Percentiles rank a stretch among this genome's conserved stretches.
Evolutionary conservation across 2,888 invertebrate species (phyloP).

Genomic region (Lasioglossum villosulum): DNA sequence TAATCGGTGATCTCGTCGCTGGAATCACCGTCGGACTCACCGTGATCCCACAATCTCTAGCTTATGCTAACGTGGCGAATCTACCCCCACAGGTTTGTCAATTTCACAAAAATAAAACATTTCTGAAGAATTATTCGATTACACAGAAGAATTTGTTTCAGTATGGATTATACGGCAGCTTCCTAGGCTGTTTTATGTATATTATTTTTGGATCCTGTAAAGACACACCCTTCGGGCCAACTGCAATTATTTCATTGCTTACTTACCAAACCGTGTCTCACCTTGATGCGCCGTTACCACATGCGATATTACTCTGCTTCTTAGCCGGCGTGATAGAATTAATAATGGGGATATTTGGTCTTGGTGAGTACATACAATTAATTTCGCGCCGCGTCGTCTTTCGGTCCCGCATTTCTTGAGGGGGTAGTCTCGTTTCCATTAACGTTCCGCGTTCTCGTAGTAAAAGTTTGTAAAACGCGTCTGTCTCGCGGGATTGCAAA

Average conservation of each 20-base stretch:
- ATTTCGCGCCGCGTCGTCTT: too few species aligned
- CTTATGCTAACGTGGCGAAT: slow-evolving; percentile 92
- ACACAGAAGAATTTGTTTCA: slow-evolving; percentile 81
- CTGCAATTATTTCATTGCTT: slow-evolving; percentile 95
- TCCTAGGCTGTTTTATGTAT: slow-evolving; percentile 95
- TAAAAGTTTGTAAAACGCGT: too few species aligned
- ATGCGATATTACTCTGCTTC: slow-evolving; percentile 92
- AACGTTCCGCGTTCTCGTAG: too few species aligned
- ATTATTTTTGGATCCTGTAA: slow-evolving; percentile 96
- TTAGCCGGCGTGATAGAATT: slow-evolving; percentile 91
- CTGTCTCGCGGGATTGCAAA: too few species aligned
- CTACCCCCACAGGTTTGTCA: slow-evolving; percentile 87
- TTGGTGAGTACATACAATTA: slow-evolving; percentile 85
- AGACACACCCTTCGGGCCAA: slow-evolving; percentile 96
- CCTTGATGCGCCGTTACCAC: slow-evolving; percentile 86
- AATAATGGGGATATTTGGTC: slow-evolving; percentile 92
- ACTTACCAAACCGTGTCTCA: slow-evolving; percentile 92
- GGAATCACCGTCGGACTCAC: slow-evolving; percentile 97
- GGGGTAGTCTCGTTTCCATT: too few species aligned
- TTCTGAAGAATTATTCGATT: background rate
- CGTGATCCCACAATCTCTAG: slow-evolving; percentile 95
- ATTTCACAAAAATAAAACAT: background rate
- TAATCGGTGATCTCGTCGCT: slow-evolving; percentile 94
- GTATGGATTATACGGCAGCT: slow-evolving; percentile 97
- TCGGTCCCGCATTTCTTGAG: too few species aligned